Conservation (phyloP, 2,113 vertebrate species). For the Zonotrichia leucophrys region DNA sequence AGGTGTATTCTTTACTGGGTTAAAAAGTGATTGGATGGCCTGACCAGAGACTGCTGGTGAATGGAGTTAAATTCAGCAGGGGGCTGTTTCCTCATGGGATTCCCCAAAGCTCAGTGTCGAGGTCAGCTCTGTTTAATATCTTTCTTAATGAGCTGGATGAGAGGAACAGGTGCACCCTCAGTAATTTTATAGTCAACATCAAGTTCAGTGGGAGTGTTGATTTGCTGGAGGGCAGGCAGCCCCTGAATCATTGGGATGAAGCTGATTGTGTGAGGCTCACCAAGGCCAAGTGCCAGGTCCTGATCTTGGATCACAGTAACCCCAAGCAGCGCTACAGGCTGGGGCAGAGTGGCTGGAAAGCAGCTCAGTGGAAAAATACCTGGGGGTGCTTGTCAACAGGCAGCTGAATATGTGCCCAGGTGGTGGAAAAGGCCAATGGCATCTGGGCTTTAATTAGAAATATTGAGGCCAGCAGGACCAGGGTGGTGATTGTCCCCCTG, state of each 20-base stretch:
- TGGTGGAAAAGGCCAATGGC: background rate
- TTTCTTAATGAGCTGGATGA: background rate
- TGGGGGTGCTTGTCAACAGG: background rate
- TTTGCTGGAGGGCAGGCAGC: background rate
- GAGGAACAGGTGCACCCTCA: background rate
- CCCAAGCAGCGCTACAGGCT: background rate
- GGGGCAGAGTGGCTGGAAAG: background rate
- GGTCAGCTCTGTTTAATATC: background rate
- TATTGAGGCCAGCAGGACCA: background rate
- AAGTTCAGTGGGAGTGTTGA: background rate
- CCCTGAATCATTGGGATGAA: rapidly evolving
- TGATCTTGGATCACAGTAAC: background rate
- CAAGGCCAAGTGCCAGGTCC: background rate
- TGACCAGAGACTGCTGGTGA: background rate
- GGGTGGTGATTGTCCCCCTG: background rate
- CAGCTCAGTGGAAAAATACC: background rate
- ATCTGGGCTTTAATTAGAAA: background rate
- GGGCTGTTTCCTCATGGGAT: background rate
- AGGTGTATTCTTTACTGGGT: background rate
- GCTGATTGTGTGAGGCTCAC: rapidly evolving
- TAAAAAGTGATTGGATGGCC: background rate
- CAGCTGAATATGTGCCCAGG: too few species aligned
- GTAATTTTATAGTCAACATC: rapidly evolving
- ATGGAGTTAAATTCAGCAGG: rapidly evolving
- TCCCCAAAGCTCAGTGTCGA: background rate